Evolutionary conservation across 2,113 vertebrate species (phyloP).

Genomic region (Zapus hudsonius): DNA sequence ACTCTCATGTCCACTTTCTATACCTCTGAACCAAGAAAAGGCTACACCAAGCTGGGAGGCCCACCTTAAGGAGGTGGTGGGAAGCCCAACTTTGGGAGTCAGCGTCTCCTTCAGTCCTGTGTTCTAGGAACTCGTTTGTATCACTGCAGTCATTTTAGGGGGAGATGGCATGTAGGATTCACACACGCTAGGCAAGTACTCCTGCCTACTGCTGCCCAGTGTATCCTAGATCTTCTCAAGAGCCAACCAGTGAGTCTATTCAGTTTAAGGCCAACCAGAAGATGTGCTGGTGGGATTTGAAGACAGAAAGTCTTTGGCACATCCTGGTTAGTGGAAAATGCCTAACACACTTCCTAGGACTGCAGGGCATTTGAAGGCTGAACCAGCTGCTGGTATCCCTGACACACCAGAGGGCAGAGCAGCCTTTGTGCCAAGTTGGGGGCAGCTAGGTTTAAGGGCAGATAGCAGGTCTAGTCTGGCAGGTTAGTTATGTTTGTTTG

Average conservation of each 20-base stretch:
- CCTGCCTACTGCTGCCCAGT: neutral
- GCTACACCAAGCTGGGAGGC: no score
- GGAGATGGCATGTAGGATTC: no score
- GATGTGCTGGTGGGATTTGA: fast-evolving
- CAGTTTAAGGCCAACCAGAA: neutral
- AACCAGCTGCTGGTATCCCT: neutral
- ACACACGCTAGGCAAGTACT: neutral
- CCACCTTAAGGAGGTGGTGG: neutral
- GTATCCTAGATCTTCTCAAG: no score
- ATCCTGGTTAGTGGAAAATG: no score
- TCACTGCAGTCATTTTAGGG: neutral
- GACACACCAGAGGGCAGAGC: conserved; percentile 44
- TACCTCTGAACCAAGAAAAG: neutral
- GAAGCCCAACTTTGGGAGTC: neutral
- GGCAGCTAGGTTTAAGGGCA: neutral
- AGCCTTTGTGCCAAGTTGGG: neutral
- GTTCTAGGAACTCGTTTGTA: neutral
- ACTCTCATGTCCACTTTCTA: neutral
- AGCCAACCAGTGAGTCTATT: neutral
- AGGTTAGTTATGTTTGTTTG: neutral
- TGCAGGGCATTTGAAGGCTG: neutral
- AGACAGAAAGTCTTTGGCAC: neutral
- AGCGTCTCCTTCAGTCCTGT: neutral
- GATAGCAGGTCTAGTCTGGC: no score
- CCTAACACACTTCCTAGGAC: neutral